These are phyloP conservation scores for Sebastes vulpes DNA, from an alignment of 2,797 vertebrate genomes.

Conservation along the genomic window DNA sequence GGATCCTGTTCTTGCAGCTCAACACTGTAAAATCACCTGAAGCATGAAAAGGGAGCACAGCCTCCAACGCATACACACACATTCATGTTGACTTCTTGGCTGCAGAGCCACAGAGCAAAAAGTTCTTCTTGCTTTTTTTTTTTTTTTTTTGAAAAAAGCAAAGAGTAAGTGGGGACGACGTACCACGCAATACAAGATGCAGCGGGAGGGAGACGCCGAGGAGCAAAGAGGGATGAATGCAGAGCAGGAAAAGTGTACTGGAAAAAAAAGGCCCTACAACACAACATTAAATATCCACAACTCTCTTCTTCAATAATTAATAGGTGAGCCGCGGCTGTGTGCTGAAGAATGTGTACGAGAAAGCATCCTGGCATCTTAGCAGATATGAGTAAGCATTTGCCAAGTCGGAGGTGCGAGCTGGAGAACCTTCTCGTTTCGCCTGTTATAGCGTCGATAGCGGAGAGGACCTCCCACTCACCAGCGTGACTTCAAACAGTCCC, in stretches of 20 bases:
- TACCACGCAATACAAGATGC: not conserved
- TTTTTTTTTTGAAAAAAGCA: not conserved
- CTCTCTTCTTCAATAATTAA: slow-evolving; percentile 79
- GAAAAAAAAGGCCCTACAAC: slow-evolving; percentile 44
- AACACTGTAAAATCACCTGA: slow-evolving; percentile 63
- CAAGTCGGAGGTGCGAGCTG: slow-evolving; percentile 68
- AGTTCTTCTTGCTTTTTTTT: slow-evolving; percentile 11
- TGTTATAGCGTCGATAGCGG: slow-evolving; percentile 27
- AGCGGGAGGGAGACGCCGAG: slow-evolving; percentile 17
- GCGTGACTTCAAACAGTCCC: slow-evolving; percentile 32
- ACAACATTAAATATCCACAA: slow-evolving; percentile 83
- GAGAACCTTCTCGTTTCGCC: slow-evolving; percentile 47
- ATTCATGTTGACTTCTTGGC: slow-evolving; percentile 26
- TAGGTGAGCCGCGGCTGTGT: slow-evolving; percentile 47
- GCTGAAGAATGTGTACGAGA: slow-evolving; percentile 65
- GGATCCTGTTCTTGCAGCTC: slow-evolving; percentile 63
- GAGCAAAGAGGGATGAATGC: slow-evolving; percentile 26
- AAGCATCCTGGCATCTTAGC: slow-evolving; percentile 76
- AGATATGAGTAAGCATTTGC: slow-evolving; percentile 78
- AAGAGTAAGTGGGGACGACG: slow-evolving; percentile 36
- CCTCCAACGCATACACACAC: not conserved
- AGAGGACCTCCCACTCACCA: slow-evolving; percentile 60
- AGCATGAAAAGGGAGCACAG: slow-evolving; percentile 49
- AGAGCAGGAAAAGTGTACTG: slow-evolving; percentile 21
- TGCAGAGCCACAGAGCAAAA: slow-evolving; percentile 15